phyloP scores from a whole-genome alignment of 2,113 vertebrate species.

The Ivindomyrus marchei region DNA sequence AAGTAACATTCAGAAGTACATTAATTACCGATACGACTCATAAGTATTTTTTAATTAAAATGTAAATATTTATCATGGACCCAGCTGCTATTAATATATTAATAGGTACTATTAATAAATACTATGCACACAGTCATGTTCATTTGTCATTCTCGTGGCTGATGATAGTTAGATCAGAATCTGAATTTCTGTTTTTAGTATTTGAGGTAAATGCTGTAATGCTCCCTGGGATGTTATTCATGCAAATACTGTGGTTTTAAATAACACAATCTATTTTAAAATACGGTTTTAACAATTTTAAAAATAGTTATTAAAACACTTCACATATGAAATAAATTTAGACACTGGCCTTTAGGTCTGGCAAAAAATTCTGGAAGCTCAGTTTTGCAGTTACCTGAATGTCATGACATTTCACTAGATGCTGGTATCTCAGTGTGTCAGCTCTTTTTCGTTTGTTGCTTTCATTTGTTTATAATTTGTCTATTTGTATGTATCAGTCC shows the following conservation, averaged over 20 bases:
- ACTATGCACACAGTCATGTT: neutral
- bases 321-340: neutral
- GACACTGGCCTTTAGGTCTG: neutral
- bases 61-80: neutral
- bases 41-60: neutral
- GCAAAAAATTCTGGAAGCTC: neutral
- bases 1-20: neutral
- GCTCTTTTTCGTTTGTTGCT: neutral
- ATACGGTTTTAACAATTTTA: neutral
- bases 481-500: neutral
- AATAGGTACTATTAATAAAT: neutral
- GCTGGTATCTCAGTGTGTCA: neutral
- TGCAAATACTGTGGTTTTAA: neutral
- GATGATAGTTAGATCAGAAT: neutral
- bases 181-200: neutral
- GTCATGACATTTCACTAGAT: neutral
- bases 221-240: neutral
- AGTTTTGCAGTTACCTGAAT: neutral
- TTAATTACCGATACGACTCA: neutral
- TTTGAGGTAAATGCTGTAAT: neutral
- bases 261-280: neutral
- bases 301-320: neutral
- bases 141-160: neutral
- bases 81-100: neutral
- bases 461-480: neutral